Evolutionary conservation across 2,113 vertebrate species (phyloP).

Genomic region (Gobio gobio): DNA sequence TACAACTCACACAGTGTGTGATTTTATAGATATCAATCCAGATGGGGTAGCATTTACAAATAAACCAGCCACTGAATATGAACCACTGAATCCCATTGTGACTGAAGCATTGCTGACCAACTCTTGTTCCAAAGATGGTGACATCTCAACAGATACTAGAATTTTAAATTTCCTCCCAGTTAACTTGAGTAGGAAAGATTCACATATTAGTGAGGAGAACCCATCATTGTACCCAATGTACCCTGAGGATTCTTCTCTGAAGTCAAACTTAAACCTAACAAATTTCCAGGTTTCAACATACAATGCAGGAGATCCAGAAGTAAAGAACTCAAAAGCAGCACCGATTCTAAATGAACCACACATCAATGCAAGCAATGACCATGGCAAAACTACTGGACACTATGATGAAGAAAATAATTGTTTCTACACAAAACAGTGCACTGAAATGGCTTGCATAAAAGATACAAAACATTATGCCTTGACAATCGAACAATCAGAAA

Average conservation of each 20-base stretch:
- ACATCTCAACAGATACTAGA: background rate
- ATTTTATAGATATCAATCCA: background rate
- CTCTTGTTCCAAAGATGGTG: constrained; percentile 12
- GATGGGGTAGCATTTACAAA: background rate
- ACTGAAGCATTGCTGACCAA: background rate
- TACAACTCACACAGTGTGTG: constrained; percentile 7
- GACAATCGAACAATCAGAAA: background rate
- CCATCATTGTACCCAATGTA: background rate
- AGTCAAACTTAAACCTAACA: background rate
- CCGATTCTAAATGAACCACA: background rate
- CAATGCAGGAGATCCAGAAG: constrained; percentile 4
- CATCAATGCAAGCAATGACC: background rate
- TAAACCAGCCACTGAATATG: constrained; percentile 10
- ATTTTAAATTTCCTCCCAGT: background rate
- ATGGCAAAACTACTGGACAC: constrained; percentile 9
- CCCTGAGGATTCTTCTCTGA: background rate
- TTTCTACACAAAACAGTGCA: background rate
- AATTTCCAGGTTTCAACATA: background rate
- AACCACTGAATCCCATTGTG: constrained; percentile 2
- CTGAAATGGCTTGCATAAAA: background rate
- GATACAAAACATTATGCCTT: constrained; percentile 8
- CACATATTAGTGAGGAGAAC: background rate
- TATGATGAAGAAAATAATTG: background rate
- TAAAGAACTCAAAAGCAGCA: background rate
- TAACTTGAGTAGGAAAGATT: constrained; percentile 18